Percentiles rank a stretch among this genome's conserved stretches.
Conservation (phyloP, 2,797 vertebrate species). For the Brachyrhaphis roseni region DNA sequence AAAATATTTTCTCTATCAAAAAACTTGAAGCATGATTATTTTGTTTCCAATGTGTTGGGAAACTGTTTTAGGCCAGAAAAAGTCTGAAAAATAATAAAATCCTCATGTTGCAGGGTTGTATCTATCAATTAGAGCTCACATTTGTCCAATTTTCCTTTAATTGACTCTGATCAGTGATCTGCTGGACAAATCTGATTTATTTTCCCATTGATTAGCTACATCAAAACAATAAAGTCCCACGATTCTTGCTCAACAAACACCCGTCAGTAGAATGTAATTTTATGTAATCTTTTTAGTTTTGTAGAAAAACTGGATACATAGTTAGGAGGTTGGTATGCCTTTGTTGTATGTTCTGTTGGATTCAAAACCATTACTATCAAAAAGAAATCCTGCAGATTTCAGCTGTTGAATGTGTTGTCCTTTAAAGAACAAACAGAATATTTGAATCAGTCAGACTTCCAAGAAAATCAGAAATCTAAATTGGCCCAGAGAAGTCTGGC, state of each 20-base stretch:
- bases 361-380: not conserved
- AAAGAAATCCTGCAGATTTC: not conserved
- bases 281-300: not conserved
- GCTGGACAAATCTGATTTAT: not conserved
- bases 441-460: not conserved
- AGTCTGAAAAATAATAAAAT: not conserved
- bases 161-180: not conserved
- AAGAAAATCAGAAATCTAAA: not conserved
- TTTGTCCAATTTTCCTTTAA: not conserved
- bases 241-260: not conserved
- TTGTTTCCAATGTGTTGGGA: not conserved
- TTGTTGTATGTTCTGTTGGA: not conserved
- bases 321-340: not conserved
- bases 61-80: not conserved
- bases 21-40: not conserved
- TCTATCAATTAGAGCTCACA: not conserved
- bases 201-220: not conserved
- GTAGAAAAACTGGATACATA: not conserved
- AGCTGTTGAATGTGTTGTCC: not conserved
- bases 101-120: not conserved
- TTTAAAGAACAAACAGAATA: not conserved
- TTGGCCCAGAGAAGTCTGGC: not conserved
- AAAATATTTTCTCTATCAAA: not conserved
- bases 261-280: not conserved
- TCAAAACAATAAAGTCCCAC: not conserved